Evolutionary conservation across 1,140 invertebrate genomes (phyloP).

Genomic region (Drosophila nannoptera): DNA sequence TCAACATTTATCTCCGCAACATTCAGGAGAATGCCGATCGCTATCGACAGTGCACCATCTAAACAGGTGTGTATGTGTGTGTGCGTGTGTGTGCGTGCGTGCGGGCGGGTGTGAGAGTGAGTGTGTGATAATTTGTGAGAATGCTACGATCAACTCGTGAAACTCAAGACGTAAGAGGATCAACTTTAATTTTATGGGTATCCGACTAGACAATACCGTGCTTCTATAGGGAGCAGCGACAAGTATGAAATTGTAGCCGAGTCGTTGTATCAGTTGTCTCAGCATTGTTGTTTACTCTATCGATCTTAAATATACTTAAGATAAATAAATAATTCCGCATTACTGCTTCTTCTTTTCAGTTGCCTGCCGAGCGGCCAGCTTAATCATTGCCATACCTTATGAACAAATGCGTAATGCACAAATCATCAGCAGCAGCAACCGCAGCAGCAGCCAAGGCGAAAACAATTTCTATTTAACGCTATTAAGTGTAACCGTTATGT

Average conservation of each 20-base stretch:
- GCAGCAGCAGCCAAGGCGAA: constrained; percentile 32
- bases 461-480: constrained; percentile 68
- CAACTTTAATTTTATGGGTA: neutral
- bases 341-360: constrained; percentile 8
- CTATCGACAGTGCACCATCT: constrained; percentile 68
- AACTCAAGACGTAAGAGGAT: no score
- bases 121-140: no score
- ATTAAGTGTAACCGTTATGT: constrained; percentile 73
- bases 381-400: constrained; percentile 61
- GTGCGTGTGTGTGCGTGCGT: no score
- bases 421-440: constrained; percentile 18
- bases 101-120: no score
- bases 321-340: neutral
- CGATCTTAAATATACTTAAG: neutral
- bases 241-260: neutral
- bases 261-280: neutral
- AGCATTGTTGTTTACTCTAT: neutral
- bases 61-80: constrained; percentile 12
- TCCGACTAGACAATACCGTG: neutral
- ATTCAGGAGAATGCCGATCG: constrained; percentile 81
- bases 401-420: constrained; percentile 55
- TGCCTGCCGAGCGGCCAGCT: constrained; percentile 12
- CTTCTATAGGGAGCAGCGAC: neutral
- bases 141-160: no score
- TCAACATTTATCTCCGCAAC: constrained; percentile 80